Evolutionary conservation across 2,113 vertebrate genomes (phyloP).

Genomic region (Caloenas nicobarica): DNA sequence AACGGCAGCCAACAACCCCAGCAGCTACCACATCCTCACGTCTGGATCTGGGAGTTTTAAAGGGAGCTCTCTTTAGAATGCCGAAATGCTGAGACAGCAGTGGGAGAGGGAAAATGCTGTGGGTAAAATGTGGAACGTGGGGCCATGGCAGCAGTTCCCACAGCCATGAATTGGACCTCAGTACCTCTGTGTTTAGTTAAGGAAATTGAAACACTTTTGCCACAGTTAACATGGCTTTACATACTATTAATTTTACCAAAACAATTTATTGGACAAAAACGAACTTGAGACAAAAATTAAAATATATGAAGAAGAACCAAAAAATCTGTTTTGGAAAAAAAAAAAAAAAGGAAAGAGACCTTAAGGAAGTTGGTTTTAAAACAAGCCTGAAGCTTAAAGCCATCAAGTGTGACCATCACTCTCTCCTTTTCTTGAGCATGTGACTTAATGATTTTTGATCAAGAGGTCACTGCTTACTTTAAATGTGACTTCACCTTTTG

Average conservation of each 20-base stretch:
- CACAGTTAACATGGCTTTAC: neutral
- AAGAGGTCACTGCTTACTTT: neutral
- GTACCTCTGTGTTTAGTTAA: neutral
- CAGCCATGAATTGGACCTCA: neutral
- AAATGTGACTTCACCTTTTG: neutral
- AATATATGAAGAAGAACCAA: neutral
- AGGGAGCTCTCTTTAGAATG: neutral
- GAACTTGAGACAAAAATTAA: neutral
- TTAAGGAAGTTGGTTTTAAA: neutral
- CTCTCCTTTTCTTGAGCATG: neutral
- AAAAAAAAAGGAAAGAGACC: neutral
- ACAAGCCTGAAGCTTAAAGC: neutral
- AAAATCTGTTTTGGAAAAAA: neutral
- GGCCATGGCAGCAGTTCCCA: neutral
- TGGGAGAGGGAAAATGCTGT: neutral
- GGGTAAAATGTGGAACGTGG: rapidly evolving
- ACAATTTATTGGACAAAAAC: neutral
- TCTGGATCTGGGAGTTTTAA: neutral
- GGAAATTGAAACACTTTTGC: neutral
- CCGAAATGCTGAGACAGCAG: neutral
- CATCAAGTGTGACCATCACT: neutral
- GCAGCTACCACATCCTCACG: neutral
- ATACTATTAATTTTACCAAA: neutral
- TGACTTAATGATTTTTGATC: neutral
- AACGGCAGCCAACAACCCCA: neutral